Evolutionary conservation across 2,797 vertebrate genomes (phyloP).

Genomic region (Gallinago solitaria): DNA sequence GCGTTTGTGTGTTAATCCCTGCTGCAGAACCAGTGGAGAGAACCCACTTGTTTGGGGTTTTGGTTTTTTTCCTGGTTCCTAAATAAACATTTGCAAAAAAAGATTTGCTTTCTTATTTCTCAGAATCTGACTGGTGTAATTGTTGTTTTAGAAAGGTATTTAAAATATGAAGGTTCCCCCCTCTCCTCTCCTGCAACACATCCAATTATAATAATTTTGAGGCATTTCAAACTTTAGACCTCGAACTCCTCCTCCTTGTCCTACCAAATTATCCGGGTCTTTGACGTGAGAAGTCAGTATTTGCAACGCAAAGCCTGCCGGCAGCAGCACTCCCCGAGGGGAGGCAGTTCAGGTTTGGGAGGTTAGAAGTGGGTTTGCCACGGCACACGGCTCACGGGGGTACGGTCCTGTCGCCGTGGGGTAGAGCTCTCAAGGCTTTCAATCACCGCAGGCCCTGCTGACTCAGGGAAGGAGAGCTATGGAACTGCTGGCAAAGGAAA

Average conservation of each 20-base stretch:
- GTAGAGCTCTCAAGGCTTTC: slow-evolving; percentile 33
- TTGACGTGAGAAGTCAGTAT: not conserved
- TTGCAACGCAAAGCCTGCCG: not conserved
- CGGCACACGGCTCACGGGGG: not conserved
- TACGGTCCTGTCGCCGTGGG: not conserved
- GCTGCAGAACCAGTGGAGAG: not conserved
- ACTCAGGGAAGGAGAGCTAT: not conserved
- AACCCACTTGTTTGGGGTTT: accelerated
- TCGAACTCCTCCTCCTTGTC: not conserved
- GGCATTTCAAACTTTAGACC: not conserved
- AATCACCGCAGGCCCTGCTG: slow-evolving; percentile 2
- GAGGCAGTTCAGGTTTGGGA: not conserved
- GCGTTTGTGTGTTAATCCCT: not conserved
- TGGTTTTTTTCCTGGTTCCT: not conserved
- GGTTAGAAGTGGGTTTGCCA: slow-evolving; percentile 11
- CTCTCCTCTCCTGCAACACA: not conserved
- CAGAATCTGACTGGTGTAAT: not conserved
- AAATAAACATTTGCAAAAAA: not conserved
- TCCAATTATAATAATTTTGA: not conserved
- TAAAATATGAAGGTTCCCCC: not conserved
- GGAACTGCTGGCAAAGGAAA: slow-evolving; percentile 45
- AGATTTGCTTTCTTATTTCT: not conserved
- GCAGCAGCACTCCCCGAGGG: not conserved
- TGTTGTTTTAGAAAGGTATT: not conserved
- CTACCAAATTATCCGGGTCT: not conserved